Percentiles rank a stretch among this genome's conserved stretches.
These are phyloP conservation scores for Anguilla megastoma DNA, from an alignment of 2,797 vertebrate genomes.

Conservation along the genomic window DNA sequence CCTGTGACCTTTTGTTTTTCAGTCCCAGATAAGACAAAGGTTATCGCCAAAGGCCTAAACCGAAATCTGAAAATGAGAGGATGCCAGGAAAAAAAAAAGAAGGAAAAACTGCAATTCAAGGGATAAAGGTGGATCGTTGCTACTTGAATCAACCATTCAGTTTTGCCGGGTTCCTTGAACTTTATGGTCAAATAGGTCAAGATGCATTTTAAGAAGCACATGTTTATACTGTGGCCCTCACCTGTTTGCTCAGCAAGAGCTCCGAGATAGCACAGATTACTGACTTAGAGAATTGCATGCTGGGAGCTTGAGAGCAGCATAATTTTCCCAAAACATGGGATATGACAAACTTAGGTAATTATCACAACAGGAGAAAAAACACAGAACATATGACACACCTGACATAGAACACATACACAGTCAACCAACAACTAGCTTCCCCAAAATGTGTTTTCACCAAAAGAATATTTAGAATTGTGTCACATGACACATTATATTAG, in stretches of 20 bases:
- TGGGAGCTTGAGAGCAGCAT: background rate
- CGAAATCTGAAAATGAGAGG: background rate
- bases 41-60: background rate
- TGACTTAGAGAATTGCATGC: background rate
- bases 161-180: background rate
- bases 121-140: background rate
- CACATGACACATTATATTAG: too few species aligned
- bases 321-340: background rate
- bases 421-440: background rate
- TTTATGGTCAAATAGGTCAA: background rate
- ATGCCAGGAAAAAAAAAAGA: background rate
- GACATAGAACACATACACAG: background rate
- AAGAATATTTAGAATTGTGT: background rate
- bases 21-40: slow-evolving; percentile 1
- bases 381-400: background rate
- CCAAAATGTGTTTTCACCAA: background rate
- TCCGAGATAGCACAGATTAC: background rate
- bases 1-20: slow-evolving; percentile 22
- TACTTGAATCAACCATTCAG: background rate
- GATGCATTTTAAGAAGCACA: background rate
- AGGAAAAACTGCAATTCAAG: slow-evolving; percentile 5
- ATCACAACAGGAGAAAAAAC: background rate
- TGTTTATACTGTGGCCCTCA: background rate
- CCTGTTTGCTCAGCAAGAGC: background rate
- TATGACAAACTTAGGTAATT: background rate